Base-by-base conservation (phyloP, 2,888 invertebrate species). In the Diogma glabrata region DNA sequence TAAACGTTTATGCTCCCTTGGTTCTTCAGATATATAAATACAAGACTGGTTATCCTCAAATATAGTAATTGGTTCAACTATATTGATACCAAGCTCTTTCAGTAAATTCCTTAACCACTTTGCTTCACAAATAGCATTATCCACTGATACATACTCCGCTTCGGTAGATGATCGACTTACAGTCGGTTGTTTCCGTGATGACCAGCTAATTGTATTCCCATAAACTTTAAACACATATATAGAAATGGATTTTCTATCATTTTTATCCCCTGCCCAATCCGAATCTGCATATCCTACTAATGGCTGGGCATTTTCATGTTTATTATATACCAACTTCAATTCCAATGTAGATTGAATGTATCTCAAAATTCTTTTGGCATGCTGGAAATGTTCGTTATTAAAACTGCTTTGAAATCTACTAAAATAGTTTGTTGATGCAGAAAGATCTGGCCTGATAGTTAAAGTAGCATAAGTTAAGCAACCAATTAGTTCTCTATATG, bases 211-310 rank as follows among this genome's bases (percentile, higher is more conserved):
- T 17, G 49, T 40, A 36, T 47, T 47, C 16, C 52, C 54, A 46
- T 53, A 55, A 20, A 54, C 52, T 46, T 54, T 52, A 47, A 52
- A 55, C 24, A 55, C 26, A 40, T 49, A 55, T 7, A 53, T 53
- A 17, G 55, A 53, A 23, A 52, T 19, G 16, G 54, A 56, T 45
- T 51, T 57, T 9, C 53, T 28, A 38, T 56, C 53, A 24, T 45
- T 52, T 10, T 50, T 36, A 38, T 56, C 36, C 7, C 36, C 36
- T 36, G 16, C 36, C 36, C 16, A 36, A 36, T 36, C 36, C 2
- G 16, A 14, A 17, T 36, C 33, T 12, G 14, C 14, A 33, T 33
- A 33, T 14, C 33, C 10, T 14, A 33, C 10, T 4, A 33, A 33
- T 36, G 36, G 36, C 17, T 14, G 7, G 9, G 36, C 36, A 36